Percentiles rank a stretch among this genome's conserved stretches.
Conservation (phyloP, 2,113 vertebrate genomes). For the Otocyon megalotis region DNA sequence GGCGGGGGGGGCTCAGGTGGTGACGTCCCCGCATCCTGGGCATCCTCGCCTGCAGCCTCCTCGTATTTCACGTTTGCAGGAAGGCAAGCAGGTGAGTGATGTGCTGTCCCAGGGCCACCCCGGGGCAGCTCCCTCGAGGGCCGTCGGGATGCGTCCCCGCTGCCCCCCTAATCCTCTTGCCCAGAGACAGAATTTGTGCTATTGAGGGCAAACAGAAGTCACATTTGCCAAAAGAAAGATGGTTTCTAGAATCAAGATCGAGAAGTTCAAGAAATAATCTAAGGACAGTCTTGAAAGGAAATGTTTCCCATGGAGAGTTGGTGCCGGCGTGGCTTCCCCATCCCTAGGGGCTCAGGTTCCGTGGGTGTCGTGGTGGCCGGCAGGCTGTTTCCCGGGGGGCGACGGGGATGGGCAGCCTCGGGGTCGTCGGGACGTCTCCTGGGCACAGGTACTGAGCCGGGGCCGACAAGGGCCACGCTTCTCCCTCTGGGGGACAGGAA, state of each 20-base stretch:
- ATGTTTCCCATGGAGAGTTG: neutral
- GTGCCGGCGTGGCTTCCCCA: too few relatives aligned
- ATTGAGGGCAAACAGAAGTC: neutral
- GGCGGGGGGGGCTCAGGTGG: fast-evolving
- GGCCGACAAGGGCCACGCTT: fast-evolving
- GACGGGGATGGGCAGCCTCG: too few relatives aligned
- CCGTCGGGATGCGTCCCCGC: too few relatives aligned
- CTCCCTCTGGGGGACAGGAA: neutral
- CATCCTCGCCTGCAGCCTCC: too few relatives aligned
- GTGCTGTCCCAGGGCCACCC: neutral
- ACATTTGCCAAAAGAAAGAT: neutral
- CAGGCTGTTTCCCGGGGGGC: neutral
- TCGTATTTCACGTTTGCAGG: neutral
- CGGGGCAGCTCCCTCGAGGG: too few relatives aligned
- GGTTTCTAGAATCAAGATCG: neutral
- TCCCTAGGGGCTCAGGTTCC: neutral
- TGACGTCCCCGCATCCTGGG: too few relatives aligned
- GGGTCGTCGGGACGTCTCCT: neutral
- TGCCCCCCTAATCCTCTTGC: neutral
- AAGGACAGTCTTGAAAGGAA: neutral
- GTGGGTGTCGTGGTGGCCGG: fast-evolving
- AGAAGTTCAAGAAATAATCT: neutral
- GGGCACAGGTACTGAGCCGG: neutral
- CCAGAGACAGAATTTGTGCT: neutral
- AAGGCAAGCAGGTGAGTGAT: neutral